Base-by-base conservation (phyloP, 2,888 invertebrate species). In the Ophonus ardosiacus region DNA sequence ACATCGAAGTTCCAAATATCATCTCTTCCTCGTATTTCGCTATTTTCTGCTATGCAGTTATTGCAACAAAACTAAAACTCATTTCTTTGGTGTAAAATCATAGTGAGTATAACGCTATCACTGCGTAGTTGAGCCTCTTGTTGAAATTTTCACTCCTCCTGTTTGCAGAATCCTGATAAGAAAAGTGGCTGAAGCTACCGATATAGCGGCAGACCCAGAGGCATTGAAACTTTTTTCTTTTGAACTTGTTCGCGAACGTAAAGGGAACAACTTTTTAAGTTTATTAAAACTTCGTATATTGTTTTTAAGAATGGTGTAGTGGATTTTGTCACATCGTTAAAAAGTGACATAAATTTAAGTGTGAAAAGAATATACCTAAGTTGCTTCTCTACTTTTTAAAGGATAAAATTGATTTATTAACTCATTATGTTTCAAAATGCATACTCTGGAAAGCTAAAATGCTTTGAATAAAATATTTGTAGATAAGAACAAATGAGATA, bases 281-380 rank as follows among this genome's bases (percentile, higher is more conserved):
- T 80, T 80, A 80, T 80, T 80, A 80, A 80, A 80, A 80, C 80
- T 80, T 80, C 38, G 80, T 80, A 38, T 80, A 80, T 80, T 80
- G 80, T 80, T 80, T 80, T 80, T 80, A 80, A 59, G 61, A 61
- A 80, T 80, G 31, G 80, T 80, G 40, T 80, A 80, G 80, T 40
- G 40, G 61, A 80, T 80, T 80, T 80, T 80, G 80, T 80, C 61
- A 80, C 80, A 40, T 80, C 80, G 80, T 80, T 80, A 80, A 80
- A 68, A 59, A 80, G 61, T 80, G 80, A 80, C 80, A 61, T 80
- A 59, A 80, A 80, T 80, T 80, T 80, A 40, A 61, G 80, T 80
- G 61, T 38, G 59, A 80, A 80, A 61, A 59, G 61, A 57, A 24
- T 74, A 7, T 74, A 43, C n/a, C 13, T 43, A 74, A 40, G 18